phyloP scores from a whole-genome alignment of 2,113 vertebrate genomes.

The Ovis aries region DNA sequence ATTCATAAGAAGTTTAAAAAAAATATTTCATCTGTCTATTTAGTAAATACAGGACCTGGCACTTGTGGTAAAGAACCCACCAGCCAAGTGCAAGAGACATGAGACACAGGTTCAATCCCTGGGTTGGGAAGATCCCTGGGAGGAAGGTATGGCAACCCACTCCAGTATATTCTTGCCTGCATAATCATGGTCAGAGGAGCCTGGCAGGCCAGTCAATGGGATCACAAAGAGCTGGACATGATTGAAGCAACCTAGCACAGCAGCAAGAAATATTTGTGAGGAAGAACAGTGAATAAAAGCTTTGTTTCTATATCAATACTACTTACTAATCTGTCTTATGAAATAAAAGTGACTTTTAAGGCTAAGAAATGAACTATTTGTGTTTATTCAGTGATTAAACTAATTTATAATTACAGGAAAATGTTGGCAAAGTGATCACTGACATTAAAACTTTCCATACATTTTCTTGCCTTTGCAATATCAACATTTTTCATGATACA shows the following conservation, averaged over 20 bases:
- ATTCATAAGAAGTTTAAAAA: not conserved
- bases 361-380: conserved; percentile 38
- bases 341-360: conserved; percentile 20
- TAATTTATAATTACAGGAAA: conserved; percentile 76
- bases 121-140: not conserved
- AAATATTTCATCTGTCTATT: not conserved
- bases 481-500: conserved; percentile 70
- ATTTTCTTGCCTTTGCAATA: conserved; percentile 75
- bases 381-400: conserved; percentile 44
- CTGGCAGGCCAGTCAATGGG: not conserved
- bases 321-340: not conserved
- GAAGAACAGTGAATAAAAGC: not conserved
- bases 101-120: not conserved
- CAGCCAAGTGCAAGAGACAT: not conserved
- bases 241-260: not conserved
- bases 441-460: conserved; percentile 77
- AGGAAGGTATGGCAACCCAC: not conserved
- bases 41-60: not conserved
- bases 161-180: not conserved
- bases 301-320: not conserved
- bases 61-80: not conserved
- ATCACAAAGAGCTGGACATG: not conserved
- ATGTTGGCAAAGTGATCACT: conserved; percentile 79
- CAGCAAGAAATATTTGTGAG: not conserved
- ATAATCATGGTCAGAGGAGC: not conserved